A percentile compares a stretch with the other conserved stretches of the same genome.
phyloP scores from a whole-genome alignment of 2,797 vertebrate species.

The Glossophaga mutica region DNA sequence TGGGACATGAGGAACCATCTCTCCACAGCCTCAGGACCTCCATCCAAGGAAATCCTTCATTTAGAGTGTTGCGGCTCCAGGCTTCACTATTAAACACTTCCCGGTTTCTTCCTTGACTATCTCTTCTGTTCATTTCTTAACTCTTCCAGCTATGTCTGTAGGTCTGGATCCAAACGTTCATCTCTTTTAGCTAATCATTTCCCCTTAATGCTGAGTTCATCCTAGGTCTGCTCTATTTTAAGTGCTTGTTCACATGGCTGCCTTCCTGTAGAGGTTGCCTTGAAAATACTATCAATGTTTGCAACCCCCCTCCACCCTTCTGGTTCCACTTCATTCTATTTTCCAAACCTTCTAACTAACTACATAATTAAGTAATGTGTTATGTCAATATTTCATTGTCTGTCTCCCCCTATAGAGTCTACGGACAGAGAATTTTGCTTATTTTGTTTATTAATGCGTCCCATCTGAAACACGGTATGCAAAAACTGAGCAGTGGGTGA shows the following conservation, averaged over 20 bases:
- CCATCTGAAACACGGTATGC: neutral
- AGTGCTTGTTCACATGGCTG: neutral
- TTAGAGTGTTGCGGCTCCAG: neutral
- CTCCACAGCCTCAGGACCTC: neutral
- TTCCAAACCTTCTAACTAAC: neutral
- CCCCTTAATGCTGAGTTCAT: neutral
- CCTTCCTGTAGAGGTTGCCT: neutral
- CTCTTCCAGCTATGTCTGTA: neutral
- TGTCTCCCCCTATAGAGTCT: neutral
- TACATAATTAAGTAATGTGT: neutral
- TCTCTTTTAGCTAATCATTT: neutral
- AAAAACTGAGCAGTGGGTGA: neutral
- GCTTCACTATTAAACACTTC: neutral
- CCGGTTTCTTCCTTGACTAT: neutral
- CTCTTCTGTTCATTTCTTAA: neutral
- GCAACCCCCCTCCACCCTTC: neutral
- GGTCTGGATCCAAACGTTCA: neutral
- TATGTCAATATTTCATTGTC: neutral
- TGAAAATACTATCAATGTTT: rapidly evolving
- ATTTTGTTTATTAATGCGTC: neutral
- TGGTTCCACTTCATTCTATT: neutral
- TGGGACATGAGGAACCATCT: neutral
- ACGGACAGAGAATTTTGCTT: neutral
- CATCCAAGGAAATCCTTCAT: neutral
- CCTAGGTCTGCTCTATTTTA: neutral